Conservation (phyloP, 2,113 vertebrate species). For the Coptodon bakossiorum region DNA sequence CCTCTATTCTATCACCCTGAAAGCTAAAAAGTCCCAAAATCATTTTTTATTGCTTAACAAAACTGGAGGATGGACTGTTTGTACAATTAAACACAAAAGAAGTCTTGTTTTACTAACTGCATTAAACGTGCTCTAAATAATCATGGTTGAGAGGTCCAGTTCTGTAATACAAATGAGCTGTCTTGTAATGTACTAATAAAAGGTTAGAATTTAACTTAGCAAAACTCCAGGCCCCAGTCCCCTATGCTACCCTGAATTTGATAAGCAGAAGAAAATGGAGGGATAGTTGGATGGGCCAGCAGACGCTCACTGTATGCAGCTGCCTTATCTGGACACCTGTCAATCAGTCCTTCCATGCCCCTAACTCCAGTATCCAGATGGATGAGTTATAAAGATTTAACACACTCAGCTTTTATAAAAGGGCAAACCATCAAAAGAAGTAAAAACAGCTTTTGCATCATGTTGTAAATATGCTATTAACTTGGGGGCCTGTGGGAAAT, state of each 20-base stretch:
- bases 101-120: neutral
- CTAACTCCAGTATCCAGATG: neutral
- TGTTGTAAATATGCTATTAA: neutral
- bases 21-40: neutral
- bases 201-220: neutral
- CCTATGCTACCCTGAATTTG: neutral
- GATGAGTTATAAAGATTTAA: neutral
- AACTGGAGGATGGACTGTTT: neutral
- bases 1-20: neutral
- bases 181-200: neutral
- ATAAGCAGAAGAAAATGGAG: neutral
- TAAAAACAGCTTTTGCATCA: neutral
- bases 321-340: neutral
- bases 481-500: neutral
- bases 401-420: neutral
- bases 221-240: neutral
- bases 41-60: neutral
- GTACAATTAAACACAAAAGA: neutral
- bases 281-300: neutral
- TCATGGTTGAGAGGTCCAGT: neutral
- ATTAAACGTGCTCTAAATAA: neutral
- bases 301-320: neutral
- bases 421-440: neutral
- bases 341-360: accelerated
- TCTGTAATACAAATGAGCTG: neutral